Percentiles rank a stretch among this genome's conserved stretches.
phyloP scores from a whole-genome alignment of 1,140 invertebrate genomes.

The Drosophila tropicalis region DNA sequence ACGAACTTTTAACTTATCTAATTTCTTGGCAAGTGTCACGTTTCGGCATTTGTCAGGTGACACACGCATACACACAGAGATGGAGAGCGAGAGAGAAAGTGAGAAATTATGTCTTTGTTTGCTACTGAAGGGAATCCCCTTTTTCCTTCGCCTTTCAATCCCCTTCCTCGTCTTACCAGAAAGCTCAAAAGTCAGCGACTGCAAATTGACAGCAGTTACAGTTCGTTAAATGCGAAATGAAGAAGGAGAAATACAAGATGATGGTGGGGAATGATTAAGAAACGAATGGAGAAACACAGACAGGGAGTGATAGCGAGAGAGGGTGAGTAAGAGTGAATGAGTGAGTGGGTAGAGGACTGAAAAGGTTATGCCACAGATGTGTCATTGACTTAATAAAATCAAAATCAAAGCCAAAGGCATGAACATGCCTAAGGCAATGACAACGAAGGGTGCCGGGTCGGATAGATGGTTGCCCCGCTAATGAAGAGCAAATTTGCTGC shows the following conservation, averaged over 20 bases:
- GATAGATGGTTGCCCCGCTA: constrained; percentile 43
- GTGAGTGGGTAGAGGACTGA: not conserved
- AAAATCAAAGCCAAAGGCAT: constrained; percentile 81
- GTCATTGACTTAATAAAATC: constrained; percentile 82
- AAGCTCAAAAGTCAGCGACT: constrained; percentile 78
- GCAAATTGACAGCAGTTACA: constrained; percentile 82
- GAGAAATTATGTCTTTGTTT: constrained; percentile 68
- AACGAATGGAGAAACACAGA: constrained; percentile 18
- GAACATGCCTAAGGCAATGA: constrained; percentile 62
- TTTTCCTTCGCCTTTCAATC: not conserved
- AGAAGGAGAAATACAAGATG: constrained; percentile 25
- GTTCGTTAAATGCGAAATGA: constrained; percentile 74
- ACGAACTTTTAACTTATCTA: constrained; percentile 78
- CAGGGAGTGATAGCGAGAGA: not conserved
- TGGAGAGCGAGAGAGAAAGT: constrained; percentile 14
- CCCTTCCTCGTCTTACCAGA: constrained; percentile 11
- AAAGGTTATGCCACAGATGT: constrained; percentile 72
- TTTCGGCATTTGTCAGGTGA: constrained; percentile 79
- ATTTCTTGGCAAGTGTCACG: constrained; percentile 81
- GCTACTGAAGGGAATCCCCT: constrained; percentile 15
- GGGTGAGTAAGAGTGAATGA: not conserved
- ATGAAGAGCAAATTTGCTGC: constrained; percentile 76
- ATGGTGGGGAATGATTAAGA: constrained; percentile 2
- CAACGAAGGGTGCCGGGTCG: not conserved
- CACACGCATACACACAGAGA: constrained; percentile 34